phyloP scores from a whole-genome alignment of 2,888 invertebrate genomes.

The Drosophila rubida region DNA sequence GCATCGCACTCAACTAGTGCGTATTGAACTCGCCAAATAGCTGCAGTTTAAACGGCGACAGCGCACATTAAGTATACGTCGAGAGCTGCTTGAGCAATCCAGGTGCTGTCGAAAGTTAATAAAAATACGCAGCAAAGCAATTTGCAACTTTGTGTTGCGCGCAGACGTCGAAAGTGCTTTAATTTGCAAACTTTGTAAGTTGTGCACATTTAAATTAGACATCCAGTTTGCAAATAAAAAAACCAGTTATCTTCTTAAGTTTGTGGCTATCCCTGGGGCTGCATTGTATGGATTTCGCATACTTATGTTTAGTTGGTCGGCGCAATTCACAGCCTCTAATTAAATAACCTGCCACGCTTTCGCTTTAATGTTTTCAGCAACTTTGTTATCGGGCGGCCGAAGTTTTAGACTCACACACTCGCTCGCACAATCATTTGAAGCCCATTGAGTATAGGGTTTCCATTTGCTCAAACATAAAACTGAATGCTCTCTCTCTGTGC shows the following conservation, averaged over 20 bases:
- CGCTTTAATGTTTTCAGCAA: conserved; percentile 41
- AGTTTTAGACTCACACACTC: conserved; percentile 29
- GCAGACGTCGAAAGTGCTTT: not conserved
- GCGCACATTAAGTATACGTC: not conserved
- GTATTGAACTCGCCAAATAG: not conserved
- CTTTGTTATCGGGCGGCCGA: conserved; percentile 35
- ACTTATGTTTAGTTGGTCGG: not conserved
- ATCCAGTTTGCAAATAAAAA: too few relatives aligned
- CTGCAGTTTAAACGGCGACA: not conserved
- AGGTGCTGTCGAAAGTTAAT: not conserved
- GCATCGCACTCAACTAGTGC: conserved; percentile 1
- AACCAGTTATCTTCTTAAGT: too few relatives aligned
- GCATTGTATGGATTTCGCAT: not conserved
- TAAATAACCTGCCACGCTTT: conserved; percentile 25
- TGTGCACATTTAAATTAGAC: too few relatives aligned
- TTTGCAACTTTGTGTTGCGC: not conserved
- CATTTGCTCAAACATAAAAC: conserved; percentile 50
- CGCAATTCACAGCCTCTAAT: conserved; percentile 34
- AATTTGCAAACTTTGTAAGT: too few relatives aligned
- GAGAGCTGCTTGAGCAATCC: not conserved
- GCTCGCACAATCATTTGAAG: conserved; percentile 14
- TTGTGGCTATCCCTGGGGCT: not conserved
- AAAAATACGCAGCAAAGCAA: not conserved
- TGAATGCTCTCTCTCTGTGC: conserved; percentile 10
- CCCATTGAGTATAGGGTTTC: conserved; percentile 55